Conservation (phyloP, 2,113 vertebrate genomes). For the Pimephales promelas region DNA sequence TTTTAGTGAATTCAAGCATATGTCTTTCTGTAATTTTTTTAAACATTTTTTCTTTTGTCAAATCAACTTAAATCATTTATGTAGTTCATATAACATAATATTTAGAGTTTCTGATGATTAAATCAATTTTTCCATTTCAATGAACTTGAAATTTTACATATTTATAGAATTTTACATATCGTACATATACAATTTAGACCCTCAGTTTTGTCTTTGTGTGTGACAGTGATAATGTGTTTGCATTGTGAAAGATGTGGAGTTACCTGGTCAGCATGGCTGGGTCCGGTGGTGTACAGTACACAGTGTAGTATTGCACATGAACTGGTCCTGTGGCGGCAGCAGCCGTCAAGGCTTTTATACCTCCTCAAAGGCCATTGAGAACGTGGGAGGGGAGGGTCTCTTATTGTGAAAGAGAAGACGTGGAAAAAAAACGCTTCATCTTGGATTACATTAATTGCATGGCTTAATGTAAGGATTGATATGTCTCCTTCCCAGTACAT, state of each 20-base stretch:
- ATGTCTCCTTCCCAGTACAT: constrained; percentile 54
- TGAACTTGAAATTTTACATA: too few relatives aligned
- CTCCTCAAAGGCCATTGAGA: constrained; percentile 53
- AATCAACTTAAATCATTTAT: too few relatives aligned
- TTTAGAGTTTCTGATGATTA: too few relatives aligned
- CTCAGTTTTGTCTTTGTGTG: too few relatives aligned
- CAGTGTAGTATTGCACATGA: constrained; percentile 60
- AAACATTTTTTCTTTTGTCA: too few relatives aligned
- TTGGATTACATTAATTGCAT: constrained; percentile 63
- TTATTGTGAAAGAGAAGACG: constrained; percentile 57
- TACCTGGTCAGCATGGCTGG: constrained; percentile 75
- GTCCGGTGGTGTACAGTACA: constrained; percentile 54
- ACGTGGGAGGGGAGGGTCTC: constrained; percentile 52
- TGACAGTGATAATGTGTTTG: neutral
- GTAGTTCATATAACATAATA: too few relatives aligned
- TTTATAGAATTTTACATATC: too few relatives aligned
- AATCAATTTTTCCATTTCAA: too few relatives aligned
- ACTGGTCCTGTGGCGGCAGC: constrained; percentile 42
- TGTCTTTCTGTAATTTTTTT: too few relatives aligned
- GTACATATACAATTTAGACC: neutral
- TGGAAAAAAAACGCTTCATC: constrained; percentile 52
- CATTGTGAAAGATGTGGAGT: neutral
- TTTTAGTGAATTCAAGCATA: neutral
- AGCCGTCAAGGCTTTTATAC: constrained; percentile 60
- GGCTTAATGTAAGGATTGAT: constrained; percentile 65